Percentiles rank a stretch among this genome's conserved stretches.
phyloP scores from a whole-genome alignment of 2,888 invertebrate genomes.

The Cosmorhoe ocellata region DNA sequence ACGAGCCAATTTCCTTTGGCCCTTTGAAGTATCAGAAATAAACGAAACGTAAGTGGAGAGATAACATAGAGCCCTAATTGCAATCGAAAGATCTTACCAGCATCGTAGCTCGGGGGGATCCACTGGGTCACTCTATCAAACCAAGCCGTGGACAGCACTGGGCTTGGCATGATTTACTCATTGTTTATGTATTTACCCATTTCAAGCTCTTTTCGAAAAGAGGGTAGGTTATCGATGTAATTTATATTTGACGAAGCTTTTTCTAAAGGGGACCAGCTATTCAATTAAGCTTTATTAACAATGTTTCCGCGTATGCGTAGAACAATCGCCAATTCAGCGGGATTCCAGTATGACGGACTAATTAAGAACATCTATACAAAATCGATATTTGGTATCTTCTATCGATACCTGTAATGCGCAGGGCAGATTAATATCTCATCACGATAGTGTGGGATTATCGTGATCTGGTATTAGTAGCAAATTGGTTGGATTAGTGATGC shows the following conservation, averaged over 20 bases:
- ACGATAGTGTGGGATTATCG: slow-evolving; percentile 4
- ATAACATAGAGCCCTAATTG: slow-evolving; percentile 46
- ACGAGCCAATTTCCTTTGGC: slow-evolving; percentile 29
- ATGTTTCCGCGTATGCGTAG: neutral
- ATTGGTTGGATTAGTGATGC: slow-evolving; percentile 13
- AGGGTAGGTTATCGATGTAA: too few species aligned
- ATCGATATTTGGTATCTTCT: too few species aligned
- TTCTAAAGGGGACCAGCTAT: too few species aligned
- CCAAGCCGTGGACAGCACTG: too few species aligned
- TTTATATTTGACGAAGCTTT: too few species aligned
- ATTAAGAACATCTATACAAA: too few species aligned
- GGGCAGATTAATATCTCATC: slow-evolving; percentile 17
- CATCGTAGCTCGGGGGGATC: neutral
- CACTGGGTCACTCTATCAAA: neutral
- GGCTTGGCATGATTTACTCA: too few species aligned
- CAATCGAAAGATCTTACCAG: slow-evolving; percentile 37
- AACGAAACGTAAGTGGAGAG: slow-evolving; percentile 33
- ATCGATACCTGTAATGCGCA: slow-evolving; percentile 1
- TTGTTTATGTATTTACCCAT: too few species aligned
- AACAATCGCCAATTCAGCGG: slow-evolving; percentile 16
- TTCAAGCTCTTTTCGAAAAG: too few species aligned
- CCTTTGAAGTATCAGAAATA: slow-evolving; percentile 37
- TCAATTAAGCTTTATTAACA: too few species aligned
- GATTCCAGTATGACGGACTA: slow-evolving; percentile 2
- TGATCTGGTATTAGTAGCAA: slow-evolving; percentile 6